Evolutionary conservation across 2,888 invertebrate genomes (phyloP), one percentile per base, ranked within the genome.

Genomic region (Cheilosia pagana): DNA sequence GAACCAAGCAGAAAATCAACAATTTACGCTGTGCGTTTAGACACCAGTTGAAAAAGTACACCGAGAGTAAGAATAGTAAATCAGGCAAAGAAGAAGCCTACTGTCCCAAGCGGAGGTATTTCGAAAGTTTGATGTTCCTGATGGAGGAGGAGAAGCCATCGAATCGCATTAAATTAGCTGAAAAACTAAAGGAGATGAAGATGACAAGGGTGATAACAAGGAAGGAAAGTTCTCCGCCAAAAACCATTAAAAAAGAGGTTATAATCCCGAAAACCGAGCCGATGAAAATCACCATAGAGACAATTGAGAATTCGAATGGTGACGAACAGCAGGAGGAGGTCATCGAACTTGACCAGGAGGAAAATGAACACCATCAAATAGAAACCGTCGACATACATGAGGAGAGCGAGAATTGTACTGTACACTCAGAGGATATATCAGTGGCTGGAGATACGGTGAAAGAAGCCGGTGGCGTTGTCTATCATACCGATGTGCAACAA

Each of bases 1-100:
- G 91, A 67, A 92, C 91, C 3, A 92, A 92, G 87, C 91, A 92
- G 85, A 92, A 92, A 87, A 92, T 92, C 76, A 92, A 92, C 88
- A 92, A 92, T 88, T 88, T 92, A 39, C 87, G 91, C 6, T 92
- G 91, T 83, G 91, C 91, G 52, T 92, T 92, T 87, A 89, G 91
- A 14, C 91, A 91, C 72, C 91, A 92, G 76, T 87, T 92, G 10
- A 90, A 91, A 19, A 92, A 92, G 71, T 90, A 90, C 57, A 91
- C 90, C 50, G 91, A 92, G 86, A 88, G 90, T 7, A 92, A 92
- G 67, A 91, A 89, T 41, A 88, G 83, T 48, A 91, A 90, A 78
- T 89, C 89, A 0, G 91, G 91, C 50, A 91, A 90, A 25, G 91
- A 91, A 65, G 91, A 92, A 19, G 89, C 89, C 0, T 92, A 92